Percentiles rank a stretch among this genome's conserved stretches.
Conservation (phyloP, 1,140 invertebrate species). For the Caenorhabditis tropicalis region DNA sequence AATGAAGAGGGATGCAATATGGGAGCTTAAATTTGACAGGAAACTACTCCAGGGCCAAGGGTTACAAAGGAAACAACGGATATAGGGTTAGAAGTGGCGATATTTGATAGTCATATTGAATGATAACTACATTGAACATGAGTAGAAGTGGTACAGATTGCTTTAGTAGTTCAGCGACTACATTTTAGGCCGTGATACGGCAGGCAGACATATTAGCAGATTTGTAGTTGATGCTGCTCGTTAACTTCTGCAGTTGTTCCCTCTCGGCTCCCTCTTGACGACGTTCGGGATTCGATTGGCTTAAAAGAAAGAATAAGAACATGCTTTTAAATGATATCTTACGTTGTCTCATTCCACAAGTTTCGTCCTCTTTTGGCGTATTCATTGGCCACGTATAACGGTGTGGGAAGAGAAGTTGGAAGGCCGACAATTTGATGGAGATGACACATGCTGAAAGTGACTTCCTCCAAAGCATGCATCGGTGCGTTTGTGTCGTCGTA, state of each 20-base stretch:
- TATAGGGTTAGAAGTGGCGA: too few species aligned
- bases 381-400: conserved; percentile 55
- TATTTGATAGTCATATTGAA: too few species aligned
- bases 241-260: neutral
- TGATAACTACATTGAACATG: too few species aligned
- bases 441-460: conserved; percentile 47
- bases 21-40: too few species aligned
- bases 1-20: too few species aligned
- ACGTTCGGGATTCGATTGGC: neutral
- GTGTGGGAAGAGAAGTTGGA: conserved; percentile 57
- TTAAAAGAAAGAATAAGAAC: neutral
- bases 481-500: conserved; percentile 5
- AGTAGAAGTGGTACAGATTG: too few species aligned
- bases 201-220: neutral
- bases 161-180: neutral
- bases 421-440: conserved; percentile 56
- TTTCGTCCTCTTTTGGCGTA: conserved; percentile 28
- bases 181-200: neutral
- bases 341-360: neutral
- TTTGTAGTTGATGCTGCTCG: neutral
- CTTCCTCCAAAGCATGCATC: conserved; percentile 28
- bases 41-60: too few species aligned
- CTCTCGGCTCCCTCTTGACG: neutral
- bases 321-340: neutral
- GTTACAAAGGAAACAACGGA: too few species aligned